Conservation (phyloP, 1,140 invertebrate genomes). For the Bombus confusus region DNA sequence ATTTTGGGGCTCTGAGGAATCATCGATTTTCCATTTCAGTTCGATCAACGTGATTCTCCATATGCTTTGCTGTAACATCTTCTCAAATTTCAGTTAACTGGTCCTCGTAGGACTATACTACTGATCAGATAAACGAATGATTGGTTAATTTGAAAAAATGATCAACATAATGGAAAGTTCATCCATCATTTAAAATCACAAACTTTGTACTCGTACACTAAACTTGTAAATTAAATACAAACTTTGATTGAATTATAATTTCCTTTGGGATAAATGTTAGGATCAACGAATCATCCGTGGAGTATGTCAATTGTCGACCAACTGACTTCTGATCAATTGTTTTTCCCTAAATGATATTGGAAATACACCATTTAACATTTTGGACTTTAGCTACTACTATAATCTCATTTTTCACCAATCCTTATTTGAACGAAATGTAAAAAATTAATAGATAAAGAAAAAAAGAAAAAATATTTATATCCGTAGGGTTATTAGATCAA, state of each 20-base stretch:
- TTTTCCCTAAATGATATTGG: too few relatives aligned
- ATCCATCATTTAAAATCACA: not conserved
- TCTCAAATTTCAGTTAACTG: not conserved
- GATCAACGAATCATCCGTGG: too few relatives aligned
- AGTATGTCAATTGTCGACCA: too few relatives aligned
- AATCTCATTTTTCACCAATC: not conserved
- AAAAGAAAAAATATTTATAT: too few relatives aligned
- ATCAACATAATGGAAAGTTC: not conserved
- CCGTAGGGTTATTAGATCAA: too few relatives aligned
- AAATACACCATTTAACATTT: not conserved
- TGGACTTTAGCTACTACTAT: not conserved
- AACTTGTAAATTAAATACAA: too few relatives aligned
- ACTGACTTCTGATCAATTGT: too few relatives aligned
- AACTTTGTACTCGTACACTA: too few relatives aligned
- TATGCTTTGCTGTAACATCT: not conserved
- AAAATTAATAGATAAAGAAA: too few relatives aligned
- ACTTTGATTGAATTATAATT: too few relatives aligned
- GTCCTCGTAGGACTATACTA: not conserved
- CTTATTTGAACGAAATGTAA: not conserved
- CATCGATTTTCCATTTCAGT: constrained; percentile 42
- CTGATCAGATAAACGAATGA: not conserved
- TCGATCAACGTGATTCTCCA: not conserved
- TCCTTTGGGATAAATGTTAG: too few relatives aligned
- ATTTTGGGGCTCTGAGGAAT: constrained; percentile 88
- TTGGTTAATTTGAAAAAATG: not conserved